Conservation (phyloP, 2,888 invertebrate species). For the Meiosimyza decipiens region DNA sequence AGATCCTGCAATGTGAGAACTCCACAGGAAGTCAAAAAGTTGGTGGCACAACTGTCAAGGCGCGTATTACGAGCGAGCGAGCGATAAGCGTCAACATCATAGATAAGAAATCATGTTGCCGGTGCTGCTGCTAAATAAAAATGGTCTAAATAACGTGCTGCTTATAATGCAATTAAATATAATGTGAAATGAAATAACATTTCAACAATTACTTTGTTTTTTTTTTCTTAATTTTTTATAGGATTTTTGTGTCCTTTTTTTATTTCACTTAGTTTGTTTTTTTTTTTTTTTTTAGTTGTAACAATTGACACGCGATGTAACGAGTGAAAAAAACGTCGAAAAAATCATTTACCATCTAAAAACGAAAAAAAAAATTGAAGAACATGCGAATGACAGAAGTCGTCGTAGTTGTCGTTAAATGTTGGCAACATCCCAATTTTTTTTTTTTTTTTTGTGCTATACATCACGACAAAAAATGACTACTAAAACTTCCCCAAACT, state of each 20-base stretch:
- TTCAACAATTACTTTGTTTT: constrained; percentile 55
- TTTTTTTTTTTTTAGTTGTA: constrained; percentile 44
- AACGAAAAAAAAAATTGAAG: constrained; percentile 38
- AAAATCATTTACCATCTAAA: constrained; percentile 14
- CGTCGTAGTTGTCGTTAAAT: constrained; percentile 42
- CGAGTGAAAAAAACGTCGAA: constrained; percentile 16
- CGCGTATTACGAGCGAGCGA: not conserved
- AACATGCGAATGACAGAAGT: constrained; percentile 53
- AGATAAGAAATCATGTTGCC: constrained; percentile 39
- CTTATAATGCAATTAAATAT: constrained; percentile 51
- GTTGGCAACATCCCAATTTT: constrained; percentile 39
- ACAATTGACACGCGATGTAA: constrained; percentile 62
- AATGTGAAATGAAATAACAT: constrained; percentile 55
- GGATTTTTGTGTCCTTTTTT: not conserved
- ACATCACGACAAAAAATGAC: constrained; percentile 30
- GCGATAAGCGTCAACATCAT: not conserved
- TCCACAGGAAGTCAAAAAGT: constrained; percentile 40
- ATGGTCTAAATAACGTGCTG: constrained; percentile 37
- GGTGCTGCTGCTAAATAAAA: constrained; percentile 34
- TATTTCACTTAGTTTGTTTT: constrained; percentile 34
- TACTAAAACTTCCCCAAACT: not conserved
- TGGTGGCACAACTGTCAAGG: not conserved
- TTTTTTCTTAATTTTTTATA: constrained; percentile 16
- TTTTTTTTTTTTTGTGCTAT: constrained; percentile 26
- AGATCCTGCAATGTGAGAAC: not conserved